Base-by-base conservation (phyloP, 2,797 vertebrate genomes). In the Rhinichthys osculus region DNA sequence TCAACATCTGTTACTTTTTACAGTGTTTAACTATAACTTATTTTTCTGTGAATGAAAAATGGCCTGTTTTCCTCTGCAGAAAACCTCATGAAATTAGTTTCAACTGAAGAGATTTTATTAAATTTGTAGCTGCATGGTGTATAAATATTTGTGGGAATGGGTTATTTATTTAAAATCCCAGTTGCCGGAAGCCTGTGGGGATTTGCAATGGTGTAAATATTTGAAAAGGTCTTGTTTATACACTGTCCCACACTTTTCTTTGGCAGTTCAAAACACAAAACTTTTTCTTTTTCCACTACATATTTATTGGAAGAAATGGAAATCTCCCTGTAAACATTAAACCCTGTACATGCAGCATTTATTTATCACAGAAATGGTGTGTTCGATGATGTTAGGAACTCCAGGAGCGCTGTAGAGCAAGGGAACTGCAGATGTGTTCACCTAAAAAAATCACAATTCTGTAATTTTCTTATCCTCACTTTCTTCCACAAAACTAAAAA, bases 91-190 rank as follows among this genome's bases (percentile, higher is more conserved):
- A 69, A 81, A 81, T 70, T 27, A 17, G 33, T 57, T 70, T 80
- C 11, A 67, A 33, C 42, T 70, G 7, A 54, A 70, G 66, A 81
- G 30, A 82, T 70, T 82, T 57, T 19, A 57, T 54, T 70, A 57
- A 71, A 82, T 21, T 82, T 50, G 35, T 70, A 33, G 21, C 9
- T 82, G 35, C 33, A 40, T 70, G 67, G 64, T 54, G 44, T 52
- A 47, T 81, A 69, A 81, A 69, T 52, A 81, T 81, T 23, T 38
- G 30, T 69, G 14, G 78, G 79, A 69, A 30, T 69, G 47, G 50
- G 35, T 57, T 42, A 71, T 42, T 71, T 82, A 82, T 71, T 82
- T 70, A 54, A 70, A 82, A 57, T 71, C 33, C 27, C 50, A n/a
- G 14, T 71, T 54, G 67, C 67, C 3, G 16, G 50, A 71, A 71